Conservation (phyloP, 2,113 vertebrate species). For the Leptobrachium ailaonicum region DNA sequence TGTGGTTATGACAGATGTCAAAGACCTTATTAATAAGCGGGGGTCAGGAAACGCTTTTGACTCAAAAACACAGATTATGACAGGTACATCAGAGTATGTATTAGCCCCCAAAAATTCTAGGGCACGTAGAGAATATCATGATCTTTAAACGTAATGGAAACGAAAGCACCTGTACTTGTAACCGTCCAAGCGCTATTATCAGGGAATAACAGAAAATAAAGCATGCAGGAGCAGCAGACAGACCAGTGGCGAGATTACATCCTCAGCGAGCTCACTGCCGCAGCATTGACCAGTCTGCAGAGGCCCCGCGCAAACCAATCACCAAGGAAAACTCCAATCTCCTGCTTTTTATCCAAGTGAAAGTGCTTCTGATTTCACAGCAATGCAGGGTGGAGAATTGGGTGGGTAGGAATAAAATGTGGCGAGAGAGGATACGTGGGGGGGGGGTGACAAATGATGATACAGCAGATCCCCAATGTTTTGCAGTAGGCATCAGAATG, state of each 20-base stretch:
- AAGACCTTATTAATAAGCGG: neutral
- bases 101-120: too few species aligned
- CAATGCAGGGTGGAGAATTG: constrained; percentile 41
- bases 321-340: neutral
- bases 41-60: too few species aligned
- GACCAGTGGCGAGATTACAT: too few species aligned
- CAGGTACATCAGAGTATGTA: too few species aligned
- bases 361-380: constrained; percentile 15
- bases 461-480: constrained; percentile 35
- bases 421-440: neutral
- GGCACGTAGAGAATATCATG: too few species aligned
- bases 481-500: constrained; percentile 3
- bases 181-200: too few species aligned
- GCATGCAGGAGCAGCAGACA: too few species aligned
- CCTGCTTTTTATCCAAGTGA: constrained; percentile 4
- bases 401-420: constrained; percentile 39
- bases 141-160: too few species aligned
- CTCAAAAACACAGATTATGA: too few species aligned
- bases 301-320: constrained; percentile 26
- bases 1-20: neutral
- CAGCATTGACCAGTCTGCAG: constrained; percentile 46
- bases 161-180: too few species aligned
- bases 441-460: constrained; percentile 37
- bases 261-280: constrained; percentile 23
- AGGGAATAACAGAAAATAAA: too few species aligned